phyloP scores from a whole-genome alignment of 2,888 invertebrate genomes.

The Dasypolia templi region DNA sequence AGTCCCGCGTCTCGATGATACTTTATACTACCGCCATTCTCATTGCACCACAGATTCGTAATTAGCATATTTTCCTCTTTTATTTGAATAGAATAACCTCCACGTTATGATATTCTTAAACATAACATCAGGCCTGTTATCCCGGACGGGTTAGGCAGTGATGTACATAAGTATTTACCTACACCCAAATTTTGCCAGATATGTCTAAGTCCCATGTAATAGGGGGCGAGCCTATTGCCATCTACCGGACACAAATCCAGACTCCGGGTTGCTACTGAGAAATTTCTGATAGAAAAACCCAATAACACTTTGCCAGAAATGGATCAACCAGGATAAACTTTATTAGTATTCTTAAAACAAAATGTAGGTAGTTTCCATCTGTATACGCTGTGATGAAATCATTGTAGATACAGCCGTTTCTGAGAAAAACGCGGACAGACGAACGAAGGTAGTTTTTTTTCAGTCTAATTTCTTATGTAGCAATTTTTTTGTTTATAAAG shows the following conservation, averaged over 20 bases:
- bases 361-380: constrained; percentile 16
- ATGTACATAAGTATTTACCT: no score
- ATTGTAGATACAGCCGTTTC: constrained; percentile 21
- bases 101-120: neutral
- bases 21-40: constrained; percentile 43
- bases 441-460: constrained; percentile 7
- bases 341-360: neutral
- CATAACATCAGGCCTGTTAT: no score
- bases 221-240: no score
- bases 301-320: no score
- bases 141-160: no score
- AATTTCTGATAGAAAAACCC: no score
- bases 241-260: no score
- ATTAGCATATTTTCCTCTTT: constrained; percentile 42
- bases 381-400: constrained; percentile 16
- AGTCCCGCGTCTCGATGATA: neutral
- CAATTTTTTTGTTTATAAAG: constrained; percentile 21
- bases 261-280: no score
- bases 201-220: no score
- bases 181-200: no score
- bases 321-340: no score
- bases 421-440: constrained; percentile 25
- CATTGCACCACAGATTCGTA: constrained; percentile 26
- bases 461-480: neutral
- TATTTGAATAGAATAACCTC: constrained; percentile 1